A percentile compares a stretch with the other conserved stretches of the same genome.
Conservation (phyloP, 2,888 invertebrate species). For the Cynaeus angustus region DNA sequence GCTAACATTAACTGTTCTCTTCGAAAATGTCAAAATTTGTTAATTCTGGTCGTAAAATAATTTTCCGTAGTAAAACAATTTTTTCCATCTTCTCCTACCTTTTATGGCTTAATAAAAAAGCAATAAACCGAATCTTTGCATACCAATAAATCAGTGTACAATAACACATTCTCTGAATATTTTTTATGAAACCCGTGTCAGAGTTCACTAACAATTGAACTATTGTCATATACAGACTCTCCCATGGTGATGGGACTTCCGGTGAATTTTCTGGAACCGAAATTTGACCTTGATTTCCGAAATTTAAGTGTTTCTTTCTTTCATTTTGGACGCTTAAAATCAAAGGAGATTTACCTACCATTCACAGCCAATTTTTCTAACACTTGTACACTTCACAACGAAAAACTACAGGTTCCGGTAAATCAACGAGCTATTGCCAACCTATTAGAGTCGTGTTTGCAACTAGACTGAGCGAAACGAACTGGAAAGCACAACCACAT, state of each 20-base stretch:
- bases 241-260: conserved; percentile 7
- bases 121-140: no score
- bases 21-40: no score
- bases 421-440: conserved; percentile 25
- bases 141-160: neutral
- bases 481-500: conserved; percentile 37
- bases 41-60: no score
- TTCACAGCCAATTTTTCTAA: neutral
- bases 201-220: neutral
- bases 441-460: conserved; percentile 22
- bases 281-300: conserved; percentile 10
- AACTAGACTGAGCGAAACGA: conserved; percentile 35
- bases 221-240: neutral
- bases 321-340: no score
- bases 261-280: conserved; percentile 1
- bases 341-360: neutral
- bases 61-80: no score
- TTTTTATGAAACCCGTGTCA: neutral
- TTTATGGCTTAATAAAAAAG: no score
- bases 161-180: neutral
- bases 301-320: no score
- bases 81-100: no score
- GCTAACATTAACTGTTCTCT: no score
- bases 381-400: conserved; percentile 7
- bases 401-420: conserved; percentile 10